A percentile compares a stretch with the other conserved stretches of the same genome.
phyloP scores from a whole-genome alignment of 1,140 invertebrate species.

The Pseudomyrmex concolor region DNA sequence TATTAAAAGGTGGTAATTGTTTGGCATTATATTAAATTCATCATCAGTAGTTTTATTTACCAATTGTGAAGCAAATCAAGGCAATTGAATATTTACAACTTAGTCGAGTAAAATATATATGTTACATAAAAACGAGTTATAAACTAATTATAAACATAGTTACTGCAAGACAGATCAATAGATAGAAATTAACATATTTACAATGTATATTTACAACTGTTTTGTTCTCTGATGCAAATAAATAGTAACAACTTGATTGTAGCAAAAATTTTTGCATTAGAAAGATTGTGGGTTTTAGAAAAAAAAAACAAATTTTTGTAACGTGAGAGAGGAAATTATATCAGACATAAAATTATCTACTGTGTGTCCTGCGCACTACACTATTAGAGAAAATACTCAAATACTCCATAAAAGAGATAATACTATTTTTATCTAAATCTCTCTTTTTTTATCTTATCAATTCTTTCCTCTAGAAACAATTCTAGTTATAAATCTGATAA shows the following conservation, averaged over 20 bases:
- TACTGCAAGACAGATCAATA: background rate
- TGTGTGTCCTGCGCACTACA: conserved; percentile 6
- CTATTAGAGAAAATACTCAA: conserved; percentile 1
- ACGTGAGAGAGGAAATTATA: background rate
- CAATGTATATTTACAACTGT: conserved; percentile 41
- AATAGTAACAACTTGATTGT: background rate
- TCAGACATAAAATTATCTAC: conserved; percentile 6
- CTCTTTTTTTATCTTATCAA: background rate
- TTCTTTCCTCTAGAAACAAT: conserved; percentile 32
- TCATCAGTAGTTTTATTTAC: conserved; percentile 17
- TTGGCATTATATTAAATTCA: conserved; percentile 6
- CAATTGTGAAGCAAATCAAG: background rate
- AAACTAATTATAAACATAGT: conserved; percentile 9
- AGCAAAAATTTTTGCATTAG: background rate
- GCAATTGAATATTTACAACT: conserved; percentile 35
- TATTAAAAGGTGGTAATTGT: background rate
- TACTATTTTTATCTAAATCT: conserved; percentile 9
- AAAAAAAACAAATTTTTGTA: conserved; percentile 25
- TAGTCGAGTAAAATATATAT: background rate
- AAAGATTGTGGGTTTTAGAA: background rate
- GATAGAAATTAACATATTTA: conserved; percentile 21
- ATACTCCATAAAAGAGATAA: background rate
- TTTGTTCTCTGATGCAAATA: background rate
- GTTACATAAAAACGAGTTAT: background rate
- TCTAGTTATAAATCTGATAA: conserved; percentile 31